These are phyloP conservation scores for Rhyzopertha dominica DNA, from an alignment of 1,140 invertebrate genomes.

Conservation along the genomic window DNA sequence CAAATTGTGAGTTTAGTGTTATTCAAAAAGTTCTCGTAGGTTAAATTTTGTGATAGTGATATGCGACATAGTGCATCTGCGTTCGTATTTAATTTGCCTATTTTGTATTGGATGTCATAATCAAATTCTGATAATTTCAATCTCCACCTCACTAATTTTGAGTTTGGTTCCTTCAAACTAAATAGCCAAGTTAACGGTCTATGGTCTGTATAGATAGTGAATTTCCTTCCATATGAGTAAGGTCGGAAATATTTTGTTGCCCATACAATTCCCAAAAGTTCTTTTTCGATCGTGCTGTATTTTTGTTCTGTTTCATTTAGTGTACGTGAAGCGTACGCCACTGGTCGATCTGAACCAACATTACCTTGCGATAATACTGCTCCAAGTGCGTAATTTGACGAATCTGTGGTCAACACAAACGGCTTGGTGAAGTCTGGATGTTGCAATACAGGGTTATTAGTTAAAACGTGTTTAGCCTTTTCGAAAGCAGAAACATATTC, in stretches of 20 bases:
- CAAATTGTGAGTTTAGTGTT: not conserved
- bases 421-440: constrained; percentile 4
- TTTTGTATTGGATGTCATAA: constrained; percentile 20
- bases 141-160: constrained; percentile 28
- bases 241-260: constrained; percentile 40
- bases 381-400: constrained; percentile 26
- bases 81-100: constrained; percentile 8
- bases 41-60: not conserved
- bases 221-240: constrained; percentile 45
- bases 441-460: too few species aligned
- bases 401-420: constrained; percentile 30
- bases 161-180: constrained; percentile 42
- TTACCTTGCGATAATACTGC: constrained; percentile 16
- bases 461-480: too few species aligned
- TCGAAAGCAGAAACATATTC: too few species aligned
- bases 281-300: constrained; percentile 33
- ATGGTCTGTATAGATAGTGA: constrained; percentile 47
- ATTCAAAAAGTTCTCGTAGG: not conserved
- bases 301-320: constrained; percentile 29
- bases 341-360: constrained; percentile 23
- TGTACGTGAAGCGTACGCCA: constrained; percentile 29
- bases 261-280: constrained; percentile 37
- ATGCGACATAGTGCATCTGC: constrained; percentile 30
- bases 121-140: constrained; percentile 19
- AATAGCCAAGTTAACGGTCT: too few species aligned